Base-by-base conservation (phyloP, 2,797 vertebrate genomes). In the Mormyrus hasselquistii region DNA sequence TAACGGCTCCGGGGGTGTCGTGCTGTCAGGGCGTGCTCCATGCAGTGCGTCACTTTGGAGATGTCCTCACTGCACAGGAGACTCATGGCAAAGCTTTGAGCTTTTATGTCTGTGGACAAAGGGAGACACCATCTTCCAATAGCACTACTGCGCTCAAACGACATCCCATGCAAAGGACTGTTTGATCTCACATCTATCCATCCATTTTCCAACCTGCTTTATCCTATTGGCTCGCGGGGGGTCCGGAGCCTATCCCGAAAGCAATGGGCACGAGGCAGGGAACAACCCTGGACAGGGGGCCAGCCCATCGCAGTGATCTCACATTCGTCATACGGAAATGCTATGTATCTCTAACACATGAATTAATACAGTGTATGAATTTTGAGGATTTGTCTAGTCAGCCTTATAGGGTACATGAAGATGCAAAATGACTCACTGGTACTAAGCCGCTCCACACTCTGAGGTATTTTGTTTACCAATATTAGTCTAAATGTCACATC, bases 21-120 rank as follows among this genome's bases (percentile, higher is more conserved):
- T 34, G 96, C 95, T 0, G 93, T 95, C 83, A 97, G 93, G 1
- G 96, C 96, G 4, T 97, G 96, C 92, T 96, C 94, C 96, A 95
- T 96, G 83, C 96, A 96, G 82, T 93, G 91, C 69, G 96, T 97
- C 92, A 97, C 96, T 89, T 96, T 96, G 6, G 95, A 95, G 92
- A 97, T 92, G 83, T 96, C 95, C 6, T 93, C 2, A 89, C 95
- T 94, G 88, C 95, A 95, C 88, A 97, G 86, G 7, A 94, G 69
- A 55, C 92, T 91, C 96, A 96, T 89, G 86, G 93, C 95, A 91
- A 96, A 94, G 25, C 87, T 89, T 92, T 97, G 97, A 16, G 91
- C 89, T 91, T 95, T 96, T 83, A 94, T 0, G 92, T 97, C 97
- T 97, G 92, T 29, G 90, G 92, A 3, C 62, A 92, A 89, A 65